Percentiles rank a stretch among this genome's conserved stretches.
phyloP scores from a whole-genome alignment of 1,140 invertebrate species.

The Hycleus cichorii region DNA sequence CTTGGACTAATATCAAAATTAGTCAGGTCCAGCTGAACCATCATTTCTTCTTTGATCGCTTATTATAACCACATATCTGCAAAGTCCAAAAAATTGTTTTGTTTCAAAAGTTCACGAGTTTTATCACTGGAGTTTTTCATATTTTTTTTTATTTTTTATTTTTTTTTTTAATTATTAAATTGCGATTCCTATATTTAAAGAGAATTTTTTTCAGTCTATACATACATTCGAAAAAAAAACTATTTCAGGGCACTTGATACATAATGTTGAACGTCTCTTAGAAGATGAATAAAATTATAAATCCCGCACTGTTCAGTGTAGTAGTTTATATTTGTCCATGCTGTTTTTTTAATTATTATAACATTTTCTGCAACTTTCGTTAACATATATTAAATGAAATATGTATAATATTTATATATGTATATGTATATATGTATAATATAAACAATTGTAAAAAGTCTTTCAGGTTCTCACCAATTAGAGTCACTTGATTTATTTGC shows the following conservation, averaged over 20 bases:
- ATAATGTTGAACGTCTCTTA: slow-evolving; percentile 3
- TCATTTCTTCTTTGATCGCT: no score
- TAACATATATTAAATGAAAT: no score
- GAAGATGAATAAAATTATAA: background rate
- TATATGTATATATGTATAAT: slow-evolving; percentile 27
- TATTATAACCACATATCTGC: background rate
- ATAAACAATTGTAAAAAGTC: slow-evolving; percentile 35
- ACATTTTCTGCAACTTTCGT: no score
- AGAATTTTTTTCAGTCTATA: no score
- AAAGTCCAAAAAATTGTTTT: slow-evolving; percentile 4
- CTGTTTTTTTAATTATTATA: background rate
- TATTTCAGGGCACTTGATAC: slow-evolving; percentile 11
- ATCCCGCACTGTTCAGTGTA: background rate
- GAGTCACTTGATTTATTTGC: slow-evolving; percentile 13
- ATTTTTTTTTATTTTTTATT: background rate
- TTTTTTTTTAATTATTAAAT: no score
- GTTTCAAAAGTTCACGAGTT: slow-evolving; percentile 6
- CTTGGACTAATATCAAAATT: no score
- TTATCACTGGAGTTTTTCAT: slow-evolving; percentile 12
- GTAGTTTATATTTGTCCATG: no score
- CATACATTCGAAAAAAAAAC: background rate
- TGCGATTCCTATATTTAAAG: no score
- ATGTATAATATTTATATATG: slow-evolving; percentile 9
- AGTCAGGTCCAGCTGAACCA: no score
- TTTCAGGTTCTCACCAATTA: slow-evolving; percentile 9